Conservation (phyloP, 2,888 invertebrate genomes). For the Zhuqinia jingwanae region DNA sequence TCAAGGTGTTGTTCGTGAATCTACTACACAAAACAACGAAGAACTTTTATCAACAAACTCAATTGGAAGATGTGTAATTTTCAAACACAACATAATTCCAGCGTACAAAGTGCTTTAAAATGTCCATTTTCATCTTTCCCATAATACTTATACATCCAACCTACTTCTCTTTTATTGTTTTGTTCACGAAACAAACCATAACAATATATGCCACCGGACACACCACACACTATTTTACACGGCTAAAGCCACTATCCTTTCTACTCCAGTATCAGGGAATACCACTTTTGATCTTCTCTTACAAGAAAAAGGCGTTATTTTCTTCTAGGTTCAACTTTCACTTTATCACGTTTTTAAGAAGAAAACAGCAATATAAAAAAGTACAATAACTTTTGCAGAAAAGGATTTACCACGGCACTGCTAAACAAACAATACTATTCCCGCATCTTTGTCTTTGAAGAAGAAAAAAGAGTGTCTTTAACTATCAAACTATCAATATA, state of each 20-base stretch:
- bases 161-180: not conserved
- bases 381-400: conserved; percentile 24
- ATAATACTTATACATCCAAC: too few relatives aligned
- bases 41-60: not conserved
- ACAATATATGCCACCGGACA: too few relatives aligned
- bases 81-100: not conserved
- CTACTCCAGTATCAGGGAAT: too few relatives aligned
- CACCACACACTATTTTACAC: conserved; percentile 7
- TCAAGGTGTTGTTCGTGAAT: not conserved
- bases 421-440: too few relatives aligned
- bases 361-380: not conserved
- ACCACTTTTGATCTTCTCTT: conserved; percentile 18
- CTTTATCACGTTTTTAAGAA: not conserved
- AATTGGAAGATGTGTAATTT: not conserved
- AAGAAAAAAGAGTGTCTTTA: too few relatives aligned
- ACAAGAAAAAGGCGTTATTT: conserved; percentile 50
- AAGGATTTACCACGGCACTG: conserved; percentile 33
- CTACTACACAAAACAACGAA: too few relatives aligned
- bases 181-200: too few relatives aligned
- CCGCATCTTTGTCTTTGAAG: too few relatives aligned
- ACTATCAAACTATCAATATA: too few relatives aligned
- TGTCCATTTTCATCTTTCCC: not conserved
- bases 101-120: not conserved
- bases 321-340: conserved; percentile 17
- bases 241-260: conserved; percentile 27